phyloP scores from a whole-genome alignment of 2,888 invertebrate species.

The Clistopyga incitator region DNA sequence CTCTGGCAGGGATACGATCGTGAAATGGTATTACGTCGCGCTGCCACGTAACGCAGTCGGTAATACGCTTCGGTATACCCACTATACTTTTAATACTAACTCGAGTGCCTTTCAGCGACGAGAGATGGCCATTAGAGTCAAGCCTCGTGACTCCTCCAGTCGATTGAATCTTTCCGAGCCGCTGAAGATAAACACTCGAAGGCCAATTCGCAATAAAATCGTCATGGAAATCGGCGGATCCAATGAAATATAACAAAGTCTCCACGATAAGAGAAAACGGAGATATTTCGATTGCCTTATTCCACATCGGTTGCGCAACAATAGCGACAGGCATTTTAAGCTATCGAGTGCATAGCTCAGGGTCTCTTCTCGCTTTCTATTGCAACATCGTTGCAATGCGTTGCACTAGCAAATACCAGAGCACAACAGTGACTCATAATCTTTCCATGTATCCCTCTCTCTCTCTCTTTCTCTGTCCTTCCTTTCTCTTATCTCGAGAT shows the following conservation, averaged over 20 bases:
- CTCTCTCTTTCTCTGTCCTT: constrained; percentile 14
- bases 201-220: neutral
- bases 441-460: constrained; percentile 32
- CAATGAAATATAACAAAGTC: neutral
- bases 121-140: constrained; percentile 51
- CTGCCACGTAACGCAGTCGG: constrained; percentile 68
- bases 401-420: constrained; percentile 39
- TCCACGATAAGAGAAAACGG: constrained; percentile 36
- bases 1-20: constrained; percentile 69
- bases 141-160: neutral
- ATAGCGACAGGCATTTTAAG: constrained; percentile 30
- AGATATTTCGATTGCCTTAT: constrained; percentile 34
- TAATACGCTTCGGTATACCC: constrained; percentile 58
- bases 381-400: constrained; percentile 55
- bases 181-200: constrained; percentile 7
- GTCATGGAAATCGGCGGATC: constrained; percentile 13
- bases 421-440: constrained; percentile 63
- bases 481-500: constrained; percentile 55
- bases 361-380: constrained; percentile 65
- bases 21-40: constrained; percentile 36
- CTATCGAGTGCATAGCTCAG: constrained; percentile 58
- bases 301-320: constrained; percentile 12
- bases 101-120: constrained; percentile 47
- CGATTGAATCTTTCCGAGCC: constrained; percentile 2
- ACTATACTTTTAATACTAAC: neutral